A percentile compares a stretch with the other conserved stretches of the same genome.
Conservation (phyloP, 2,113 vertebrate species). For the Oryzias woworae region DNA sequence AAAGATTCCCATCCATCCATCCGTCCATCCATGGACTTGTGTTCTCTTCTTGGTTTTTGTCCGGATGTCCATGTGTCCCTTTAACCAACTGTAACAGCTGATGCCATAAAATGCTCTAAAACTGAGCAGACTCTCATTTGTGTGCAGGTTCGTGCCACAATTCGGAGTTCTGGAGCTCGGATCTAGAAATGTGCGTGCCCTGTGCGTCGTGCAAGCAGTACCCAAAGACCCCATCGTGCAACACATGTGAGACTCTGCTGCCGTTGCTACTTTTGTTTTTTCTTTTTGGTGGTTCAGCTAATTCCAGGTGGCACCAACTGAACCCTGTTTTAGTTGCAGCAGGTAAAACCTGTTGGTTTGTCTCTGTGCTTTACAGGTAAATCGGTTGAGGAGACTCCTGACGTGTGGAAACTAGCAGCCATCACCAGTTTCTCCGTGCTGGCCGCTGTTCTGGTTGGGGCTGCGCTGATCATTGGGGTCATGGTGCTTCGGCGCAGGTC, state of each 20-base stretch:
- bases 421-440: slow-evolving; percentile 81
- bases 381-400: slow-evolving; percentile 45
- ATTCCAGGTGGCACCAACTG: not conserved
- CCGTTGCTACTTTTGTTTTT: not conserved
- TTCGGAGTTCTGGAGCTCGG: slow-evolving; percentile 74
- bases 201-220: slow-evolving; percentile 74
- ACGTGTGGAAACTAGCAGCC: slow-evolving; percentile 78
- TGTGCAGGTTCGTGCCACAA: slow-evolving; percentile 63
- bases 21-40: no score
- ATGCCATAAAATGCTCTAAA: not conserved
- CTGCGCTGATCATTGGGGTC: slow-evolving; percentile 74
- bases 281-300: not conserved
- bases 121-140: slow-evolving; percentile 7
- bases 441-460: slow-evolving; percentile 72
- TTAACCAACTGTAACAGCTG: not conserved
- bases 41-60: no score
- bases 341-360: no score
- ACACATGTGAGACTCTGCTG: slow-evolving; percentile 72
- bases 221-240: slow-evolving; percentile 80
- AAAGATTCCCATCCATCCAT: no score
- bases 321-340: no score
- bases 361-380: slow-evolving; percentile 43
- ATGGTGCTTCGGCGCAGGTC: slow-evolving; percentile 77
- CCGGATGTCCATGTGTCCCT: not conserved
- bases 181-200: slow-evolving; percentile 66